A percentile compares a stretch with the other conserved stretches of the same genome.
These are phyloP conservation scores for Hippolais icterina DNA, from an alignment of 2,113 vertebrate genomes.

Conservation along the genomic window DNA sequence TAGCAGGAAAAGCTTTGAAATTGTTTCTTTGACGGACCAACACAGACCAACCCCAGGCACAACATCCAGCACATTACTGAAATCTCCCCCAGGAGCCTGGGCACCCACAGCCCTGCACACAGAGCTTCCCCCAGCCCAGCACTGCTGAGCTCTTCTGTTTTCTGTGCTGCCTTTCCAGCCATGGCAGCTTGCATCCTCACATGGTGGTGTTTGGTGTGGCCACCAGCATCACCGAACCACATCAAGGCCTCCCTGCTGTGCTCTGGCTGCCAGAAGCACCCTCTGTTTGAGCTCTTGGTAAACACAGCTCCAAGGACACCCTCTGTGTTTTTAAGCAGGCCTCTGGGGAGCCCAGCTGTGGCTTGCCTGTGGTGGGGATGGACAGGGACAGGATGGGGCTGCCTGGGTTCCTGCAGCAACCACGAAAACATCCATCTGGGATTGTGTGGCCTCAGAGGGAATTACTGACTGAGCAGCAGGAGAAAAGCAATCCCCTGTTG, in stretches of 20 bases:
- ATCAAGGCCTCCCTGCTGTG: not conserved
- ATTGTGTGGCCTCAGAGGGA: not conserved
- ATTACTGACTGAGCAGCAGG: not conserved
- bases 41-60: fast-evolving
- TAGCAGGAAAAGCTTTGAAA: not conserved
- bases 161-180: not conserved
- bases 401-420: not conserved
- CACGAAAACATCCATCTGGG: not conserved
- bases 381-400: not conserved
- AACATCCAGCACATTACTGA: fast-evolving
- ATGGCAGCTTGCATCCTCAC: not conserved
- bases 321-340: not conserved
- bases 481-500: not conserved
- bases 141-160: not conserved
- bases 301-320: not conserved
- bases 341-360: not conserved
- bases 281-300: not conserved
- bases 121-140: not conserved
- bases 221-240: not conserved
- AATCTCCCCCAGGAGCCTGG: not conserved
- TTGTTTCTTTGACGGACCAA: not conserved
- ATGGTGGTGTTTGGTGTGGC: fast-evolving
- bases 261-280: not conserved
- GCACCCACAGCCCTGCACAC: not conserved
- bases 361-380: fast-evolving